Percentiles rank a stretch among this genome's conserved stretches.
phyloP scores from a whole-genome alignment of 2,113 vertebrate genomes.

The Ceuthmochares aereus region DNA sequence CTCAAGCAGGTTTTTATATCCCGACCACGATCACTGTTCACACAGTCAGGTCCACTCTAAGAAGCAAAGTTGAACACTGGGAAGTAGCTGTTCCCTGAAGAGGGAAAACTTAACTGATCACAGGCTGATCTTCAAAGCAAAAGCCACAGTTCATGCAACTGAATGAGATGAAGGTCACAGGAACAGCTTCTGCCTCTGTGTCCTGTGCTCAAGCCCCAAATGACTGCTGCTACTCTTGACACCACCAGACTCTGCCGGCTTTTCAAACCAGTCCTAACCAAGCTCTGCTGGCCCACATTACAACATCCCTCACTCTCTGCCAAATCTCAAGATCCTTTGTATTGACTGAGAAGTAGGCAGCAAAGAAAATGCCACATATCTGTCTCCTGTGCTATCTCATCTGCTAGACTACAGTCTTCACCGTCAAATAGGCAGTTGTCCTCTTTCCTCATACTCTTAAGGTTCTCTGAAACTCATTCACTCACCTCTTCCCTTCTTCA shows the following conservation, averaged over 20 bases:
- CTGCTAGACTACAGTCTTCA: neutral
- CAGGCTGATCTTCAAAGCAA: neutral
- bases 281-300: neutral
- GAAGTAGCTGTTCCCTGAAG: neutral
- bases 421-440: neutral
- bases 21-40: neutral
- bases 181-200: neutral
- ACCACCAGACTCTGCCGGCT: neutral
- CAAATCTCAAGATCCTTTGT: neutral
- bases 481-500: neutral
- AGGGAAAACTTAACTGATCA: neutral
- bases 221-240: neutral
- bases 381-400: neutral
- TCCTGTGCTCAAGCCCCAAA: neutral
- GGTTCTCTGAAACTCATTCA: neutral
- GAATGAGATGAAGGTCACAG: neutral
- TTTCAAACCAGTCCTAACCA: neutral
- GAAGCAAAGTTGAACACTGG: neutral
- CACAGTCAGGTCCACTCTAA: neutral
- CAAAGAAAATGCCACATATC: neutral
- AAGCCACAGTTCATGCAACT: neutral
- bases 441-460: neutral
- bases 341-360: neutral
- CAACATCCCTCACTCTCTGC: neutral
- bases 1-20: neutral